Percentiles rank a stretch among this genome's conserved stretches.
Conservation (phyloP, 2,113 vertebrate species). For the Hiodon tergisus region DNA sequence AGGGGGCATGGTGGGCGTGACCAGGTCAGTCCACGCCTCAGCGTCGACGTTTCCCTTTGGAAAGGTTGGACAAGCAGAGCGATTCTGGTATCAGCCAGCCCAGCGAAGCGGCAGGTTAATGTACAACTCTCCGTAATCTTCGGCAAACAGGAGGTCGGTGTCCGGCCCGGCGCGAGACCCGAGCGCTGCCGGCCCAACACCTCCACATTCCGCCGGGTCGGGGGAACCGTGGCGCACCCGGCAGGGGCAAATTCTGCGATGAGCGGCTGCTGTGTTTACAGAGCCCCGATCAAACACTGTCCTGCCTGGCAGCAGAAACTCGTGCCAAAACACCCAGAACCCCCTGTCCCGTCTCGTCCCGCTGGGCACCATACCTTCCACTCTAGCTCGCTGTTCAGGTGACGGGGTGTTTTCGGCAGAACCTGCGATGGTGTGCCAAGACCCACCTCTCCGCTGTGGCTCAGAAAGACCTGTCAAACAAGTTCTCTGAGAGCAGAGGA, state of each 20-base stretch:
- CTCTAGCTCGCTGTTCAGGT: no score
- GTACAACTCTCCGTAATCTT: constrained; percentile 23
- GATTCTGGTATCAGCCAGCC: neutral
- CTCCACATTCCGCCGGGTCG: constrained; percentile 9
- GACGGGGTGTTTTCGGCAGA: no score
- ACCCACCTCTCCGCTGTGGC: no score
- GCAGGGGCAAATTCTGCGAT: neutral
- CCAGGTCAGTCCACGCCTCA: neutral
- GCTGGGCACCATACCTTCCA: no score
- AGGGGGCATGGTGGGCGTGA: neutral
- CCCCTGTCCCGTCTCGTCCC: constrained; percentile 10
- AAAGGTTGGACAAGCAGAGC: constrained; percentile 17
- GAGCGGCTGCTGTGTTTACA: neutral
- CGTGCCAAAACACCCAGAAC: no score
- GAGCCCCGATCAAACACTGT: neutral
- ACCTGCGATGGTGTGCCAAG: no score
- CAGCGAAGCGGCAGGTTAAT: constrained; percentile 10
- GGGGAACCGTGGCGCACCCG: neutral
- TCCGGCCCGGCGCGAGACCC: no score
- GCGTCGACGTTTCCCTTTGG: constrained; percentile 12
- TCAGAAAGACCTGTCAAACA: constrained; percentile 36
- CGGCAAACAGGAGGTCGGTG: constrained; percentile 13
- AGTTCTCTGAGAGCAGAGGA: constrained; percentile 52
- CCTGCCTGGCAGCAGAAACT: no score
- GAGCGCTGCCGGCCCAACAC: no score